A percentile compares a stretch with the other conserved stretches of the same genome.
These are phyloP conservation scores for Morone saxatilis DNA, from an alignment of 2,113 vertebrate species.

Conservation along the genomic window DNA sequence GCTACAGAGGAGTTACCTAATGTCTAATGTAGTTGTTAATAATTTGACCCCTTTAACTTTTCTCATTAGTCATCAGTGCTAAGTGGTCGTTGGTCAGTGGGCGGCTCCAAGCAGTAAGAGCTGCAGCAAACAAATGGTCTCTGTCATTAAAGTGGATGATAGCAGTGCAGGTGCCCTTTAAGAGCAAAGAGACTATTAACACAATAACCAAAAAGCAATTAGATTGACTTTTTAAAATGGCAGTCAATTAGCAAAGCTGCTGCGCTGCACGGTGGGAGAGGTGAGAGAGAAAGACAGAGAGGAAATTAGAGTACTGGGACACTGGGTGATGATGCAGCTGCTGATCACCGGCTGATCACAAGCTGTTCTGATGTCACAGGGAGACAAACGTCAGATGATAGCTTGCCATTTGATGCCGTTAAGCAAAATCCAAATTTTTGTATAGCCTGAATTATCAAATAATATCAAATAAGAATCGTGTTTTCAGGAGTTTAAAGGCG, in stretches of 20 bases:
- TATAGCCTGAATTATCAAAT: not conserved
- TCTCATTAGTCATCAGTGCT: conserved; percentile 65
- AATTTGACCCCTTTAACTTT: conserved; percentile 73
- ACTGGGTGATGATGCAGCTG: not conserved
- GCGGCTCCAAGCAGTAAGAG: conserved; percentile 7
- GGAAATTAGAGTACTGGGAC: not conserved
- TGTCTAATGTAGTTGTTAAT: conserved; percentile 60
- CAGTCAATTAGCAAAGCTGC: conserved; percentile 73
- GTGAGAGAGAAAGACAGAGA: conserved; percentile 2
- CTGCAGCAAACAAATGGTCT: conserved; percentile 55
- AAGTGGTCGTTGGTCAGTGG: conserved; percentile 54
- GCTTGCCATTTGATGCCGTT: not conserved
- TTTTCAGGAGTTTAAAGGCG: no score
- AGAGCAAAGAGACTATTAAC: conserved; percentile 72
- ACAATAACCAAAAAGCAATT: conserved; percentile 80
- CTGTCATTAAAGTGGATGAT: conserved; percentile 60
- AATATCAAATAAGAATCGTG: no score
- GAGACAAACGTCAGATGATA: not conserved
- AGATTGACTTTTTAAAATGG: conserved; percentile 80
- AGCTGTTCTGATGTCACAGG: conserved; percentile 15
- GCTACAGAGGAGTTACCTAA: conserved; percentile 1
- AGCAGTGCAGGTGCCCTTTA: conserved; percentile 66
- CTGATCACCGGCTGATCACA: not conserved
- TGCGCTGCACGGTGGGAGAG: conserved; percentile 13
- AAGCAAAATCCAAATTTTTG: not conserved